A percentile compares a stretch with the other conserved stretches of the same genome.
Conservation (phyloP, 2,888 invertebrate genomes). For the Callinectes sapidus region DNA sequence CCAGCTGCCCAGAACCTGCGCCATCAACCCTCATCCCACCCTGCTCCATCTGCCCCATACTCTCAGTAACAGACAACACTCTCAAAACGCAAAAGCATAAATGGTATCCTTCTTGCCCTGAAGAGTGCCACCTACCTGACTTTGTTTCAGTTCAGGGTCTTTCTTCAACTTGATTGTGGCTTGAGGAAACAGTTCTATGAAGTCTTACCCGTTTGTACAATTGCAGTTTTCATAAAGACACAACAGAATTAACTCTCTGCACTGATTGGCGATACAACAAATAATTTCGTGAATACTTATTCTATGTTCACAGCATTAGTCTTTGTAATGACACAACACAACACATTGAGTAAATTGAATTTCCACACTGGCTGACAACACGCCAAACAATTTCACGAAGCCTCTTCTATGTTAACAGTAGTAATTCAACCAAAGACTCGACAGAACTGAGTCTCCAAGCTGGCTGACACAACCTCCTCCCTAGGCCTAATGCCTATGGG, state of each 20-base stretch:
- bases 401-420: too few species aligned
- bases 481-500: background rate
- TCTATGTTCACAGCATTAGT: too few species aligned
- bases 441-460: background rate
- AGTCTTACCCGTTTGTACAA: background rate
- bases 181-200: background rate
- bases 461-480: background rate
- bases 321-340: too few species aligned
- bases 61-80: too few species aligned
- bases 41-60: background rate
- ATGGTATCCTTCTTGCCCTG: background rate
- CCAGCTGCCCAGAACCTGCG: background rate
- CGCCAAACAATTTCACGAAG: too few species aligned
- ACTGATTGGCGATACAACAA: too few species aligned
- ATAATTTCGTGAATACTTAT: too few species aligned
- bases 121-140: background rate
- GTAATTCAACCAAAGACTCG: too few species aligned
- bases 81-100: too few species aligned
- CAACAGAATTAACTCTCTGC: background rate
- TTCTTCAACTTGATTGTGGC: too few species aligned
- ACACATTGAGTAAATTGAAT: too few species aligned
- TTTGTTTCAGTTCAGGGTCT: background rate
- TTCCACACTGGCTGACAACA: too few species aligned
- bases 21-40: background rate
- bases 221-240: background rate